These are phyloP conservation scores for Cotesia typhae DNA, from an alignment of 1,140 invertebrate species.

Conservation along the genomic window DNA sequence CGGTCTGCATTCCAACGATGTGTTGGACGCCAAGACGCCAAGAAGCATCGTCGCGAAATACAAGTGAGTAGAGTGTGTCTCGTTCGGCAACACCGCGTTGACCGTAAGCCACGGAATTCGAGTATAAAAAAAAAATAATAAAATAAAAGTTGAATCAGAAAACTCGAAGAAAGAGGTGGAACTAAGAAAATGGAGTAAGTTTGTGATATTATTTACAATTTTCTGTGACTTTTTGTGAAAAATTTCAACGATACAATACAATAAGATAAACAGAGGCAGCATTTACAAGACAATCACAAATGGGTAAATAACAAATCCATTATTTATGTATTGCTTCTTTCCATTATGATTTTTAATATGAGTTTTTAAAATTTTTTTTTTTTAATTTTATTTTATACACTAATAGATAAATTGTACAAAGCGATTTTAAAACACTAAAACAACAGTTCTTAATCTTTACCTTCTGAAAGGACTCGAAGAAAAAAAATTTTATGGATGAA, in stretches of 20 bases:
- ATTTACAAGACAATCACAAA: neutral
- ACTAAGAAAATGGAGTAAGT: conserved; percentile 22
- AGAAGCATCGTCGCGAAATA: conserved; percentile 22
- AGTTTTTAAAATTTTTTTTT: no score
- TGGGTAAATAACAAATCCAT: neutral
- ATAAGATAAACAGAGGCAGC: neutral
- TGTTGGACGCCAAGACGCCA: conserved; percentile 38
- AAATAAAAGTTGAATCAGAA: neutral
- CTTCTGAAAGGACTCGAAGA: no score
- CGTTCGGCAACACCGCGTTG: conserved; percentile 18
- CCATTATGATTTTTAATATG: no score
- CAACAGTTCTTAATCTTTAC: no score
- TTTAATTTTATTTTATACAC: no score
- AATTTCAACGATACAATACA: neutral
- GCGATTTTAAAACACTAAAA: no score
- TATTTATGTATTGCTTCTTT: no score
- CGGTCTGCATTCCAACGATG: conserved; percentile 51
- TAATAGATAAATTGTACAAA: no score
- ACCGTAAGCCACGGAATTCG: conserved; percentile 28
- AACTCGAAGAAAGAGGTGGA: conserved; percentile 8
- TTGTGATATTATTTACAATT: neutral
- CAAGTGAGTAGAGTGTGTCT: conserved; percentile 4
- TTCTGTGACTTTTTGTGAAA: neutral
- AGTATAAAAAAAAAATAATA: conserved; percentile 20
- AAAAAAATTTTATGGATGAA: no score